These are phyloP conservation scores for Heliconius nattereri DNA, from an alignment of 1,140 invertebrate species.

Conservation along the genomic window DNA sequence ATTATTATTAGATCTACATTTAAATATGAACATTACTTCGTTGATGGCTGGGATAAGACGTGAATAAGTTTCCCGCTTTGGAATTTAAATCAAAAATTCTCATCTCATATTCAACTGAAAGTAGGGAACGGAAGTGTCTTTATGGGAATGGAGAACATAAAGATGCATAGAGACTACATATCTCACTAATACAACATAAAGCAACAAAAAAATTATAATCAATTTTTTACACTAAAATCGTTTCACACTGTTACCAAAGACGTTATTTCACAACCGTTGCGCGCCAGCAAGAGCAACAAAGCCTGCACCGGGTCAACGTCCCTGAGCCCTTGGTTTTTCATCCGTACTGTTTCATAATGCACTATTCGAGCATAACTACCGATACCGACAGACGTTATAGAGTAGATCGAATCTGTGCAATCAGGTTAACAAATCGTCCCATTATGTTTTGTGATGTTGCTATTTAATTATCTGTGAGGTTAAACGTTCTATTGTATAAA, in stretches of 20 bases:
- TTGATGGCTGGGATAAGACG: too few species aligned
- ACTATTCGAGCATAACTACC: slow-evolving; percentile 22
- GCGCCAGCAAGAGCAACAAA: slow-evolving; percentile 19
- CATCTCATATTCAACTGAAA: too few species aligned
- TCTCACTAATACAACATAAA: too few species aligned
- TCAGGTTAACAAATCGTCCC: not conserved
- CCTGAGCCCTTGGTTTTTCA: slow-evolving; percentile 22
- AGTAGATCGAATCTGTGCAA: slow-evolving; percentile 25
- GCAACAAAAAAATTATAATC: too few species aligned
- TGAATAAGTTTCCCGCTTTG: too few species aligned
- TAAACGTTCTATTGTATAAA: not conserved
- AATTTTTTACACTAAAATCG: not conserved
- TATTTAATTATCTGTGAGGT: not conserved
- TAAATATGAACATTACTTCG: not conserved
- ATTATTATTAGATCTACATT: not conserved
- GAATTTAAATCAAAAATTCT: too few species aligned
- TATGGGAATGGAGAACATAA: too few species aligned
- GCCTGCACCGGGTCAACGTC: slow-evolving; percentile 12
- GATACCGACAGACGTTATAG: slow-evolving; percentile 10
- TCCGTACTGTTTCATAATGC: slow-evolving; percentile 23
- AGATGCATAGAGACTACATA: too few species aligned
- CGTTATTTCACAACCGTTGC: not conserved
- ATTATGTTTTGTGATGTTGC: not conserved
- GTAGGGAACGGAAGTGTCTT: too few species aligned
- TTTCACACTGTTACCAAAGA: not conserved